A percentile compares a stretch with the other conserved stretches of the same genome.
phyloP scores from a whole-genome alignment of 2,113 vertebrate genomes.

The Symphodus melops region DNA sequence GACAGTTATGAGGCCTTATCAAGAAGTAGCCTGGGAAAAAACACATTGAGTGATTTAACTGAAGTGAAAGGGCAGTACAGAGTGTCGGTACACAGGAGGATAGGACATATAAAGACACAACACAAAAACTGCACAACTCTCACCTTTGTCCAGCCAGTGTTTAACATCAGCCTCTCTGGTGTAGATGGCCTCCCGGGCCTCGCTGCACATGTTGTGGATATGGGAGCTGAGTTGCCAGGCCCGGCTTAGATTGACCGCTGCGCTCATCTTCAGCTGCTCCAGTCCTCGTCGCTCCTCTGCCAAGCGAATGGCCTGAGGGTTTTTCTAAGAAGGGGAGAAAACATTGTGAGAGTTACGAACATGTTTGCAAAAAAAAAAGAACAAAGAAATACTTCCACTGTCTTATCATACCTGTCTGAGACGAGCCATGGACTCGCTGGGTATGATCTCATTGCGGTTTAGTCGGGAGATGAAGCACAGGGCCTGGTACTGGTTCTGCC shows the following conservation, averaged over 20 bases:
- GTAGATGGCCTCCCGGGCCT: constrained; percentile 93
- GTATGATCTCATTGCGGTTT: constrained; percentile 94
- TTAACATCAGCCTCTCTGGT: constrained; percentile 90
- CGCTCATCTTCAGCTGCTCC: constrained; percentile 91
- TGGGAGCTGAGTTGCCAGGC: constrained; percentile 91
- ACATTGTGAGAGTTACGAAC: background rate
- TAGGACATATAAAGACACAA: background rate
- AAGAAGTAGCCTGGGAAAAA: constrained; percentile 17
- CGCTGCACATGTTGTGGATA: constrained; percentile 91
- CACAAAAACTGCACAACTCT: constrained; percentile 53
- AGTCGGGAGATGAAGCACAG: constrained; percentile 94
- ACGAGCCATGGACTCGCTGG: constrained; percentile 97
- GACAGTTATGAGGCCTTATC: constrained; percentile 17
- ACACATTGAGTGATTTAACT: background rate
- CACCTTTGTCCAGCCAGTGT: constrained; percentile 94
- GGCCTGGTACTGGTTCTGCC: constrained; percentile 96
- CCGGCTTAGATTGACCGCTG: constrained; percentile 90
- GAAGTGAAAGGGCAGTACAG: constrained; percentile 20
- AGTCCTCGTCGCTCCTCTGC: constrained; percentile 90
- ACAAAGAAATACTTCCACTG: background rate
- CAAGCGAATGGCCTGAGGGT: constrained; percentile 89
- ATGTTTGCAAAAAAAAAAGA: background rate
- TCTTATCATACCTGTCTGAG: constrained; percentile 88
- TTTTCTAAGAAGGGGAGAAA: constrained; percentile 85
- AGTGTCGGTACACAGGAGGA: background rate